Base-by-base conservation (phyloP, 1,140 invertebrate genomes). In the Neodiprion pinetum region DNA sequence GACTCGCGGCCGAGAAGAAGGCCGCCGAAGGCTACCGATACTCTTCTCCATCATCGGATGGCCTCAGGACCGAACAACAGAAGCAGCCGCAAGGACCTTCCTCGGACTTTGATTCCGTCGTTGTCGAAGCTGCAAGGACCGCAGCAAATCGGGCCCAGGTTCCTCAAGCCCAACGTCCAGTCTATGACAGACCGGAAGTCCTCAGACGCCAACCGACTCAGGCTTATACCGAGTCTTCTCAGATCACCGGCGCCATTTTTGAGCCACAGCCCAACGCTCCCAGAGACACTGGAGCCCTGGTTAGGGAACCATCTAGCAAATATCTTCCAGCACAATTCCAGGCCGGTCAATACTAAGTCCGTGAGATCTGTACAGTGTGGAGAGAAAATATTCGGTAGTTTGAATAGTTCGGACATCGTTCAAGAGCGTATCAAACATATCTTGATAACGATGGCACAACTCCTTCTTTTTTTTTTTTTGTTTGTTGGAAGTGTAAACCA, bases 161-260 rank as follows among this genome's bases (percentile, higher is more conserved):
- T 0, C 28, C 28, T 40, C 28, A 40, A 9, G 17, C 47, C 48
- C 40, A 21, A 12, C 17, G 17, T 65, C 61, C 61, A 14, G 61
- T 65, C 17, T 65, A 65, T 7, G 17, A 65, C 12, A 14, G 12
- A 14, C 67, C 40, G 11, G 40, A 47, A 21, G 14, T 69, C 5
- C 14, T 21, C 67, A 23, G 53, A 61, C 53, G 53, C 67, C 7
- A 23, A 69, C 11, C 61, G 67, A 47, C 67, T 14, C 17, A 1
- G 61, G 12, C 61, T 40, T 17, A 12, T 69, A 7, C 14, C 21
- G 14, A 0, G 17, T 5, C 11, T 7, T 23, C 21, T 47, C 14
- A 69, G 40, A 69, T 69, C 67, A 69, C 67, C 23, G 67, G 4
- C 21, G 67, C 67, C 10, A 69, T 12, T 69, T 69, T 69, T 14